Base-by-base conservation (phyloP, 2,888 invertebrate genomes). In the Limenitis camilla region DNA sequence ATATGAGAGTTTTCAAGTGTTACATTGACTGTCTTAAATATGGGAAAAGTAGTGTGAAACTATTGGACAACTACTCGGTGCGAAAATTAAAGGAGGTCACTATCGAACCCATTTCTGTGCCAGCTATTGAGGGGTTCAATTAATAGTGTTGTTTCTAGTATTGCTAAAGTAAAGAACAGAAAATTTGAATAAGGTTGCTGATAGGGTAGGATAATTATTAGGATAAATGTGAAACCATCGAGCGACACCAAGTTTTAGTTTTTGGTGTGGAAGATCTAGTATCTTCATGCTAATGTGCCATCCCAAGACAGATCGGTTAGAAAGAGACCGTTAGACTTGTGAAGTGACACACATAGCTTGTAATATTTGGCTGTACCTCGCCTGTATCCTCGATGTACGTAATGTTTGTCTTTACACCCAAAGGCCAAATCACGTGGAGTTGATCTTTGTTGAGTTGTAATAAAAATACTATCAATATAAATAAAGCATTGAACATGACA, bases 401-500 rank as follows among this genome's bases (percentile, higher is more conserved):
- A 88, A 96, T 95, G 90, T 97, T 97, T 85, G 95, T 96, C 90
- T 94, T 94, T 88, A 96, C 94, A 82, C 96, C 96, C 79, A 96
- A 92, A 79, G 97, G 98, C 98, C 98, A 98, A 89, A 96, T 92
- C 89, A 98, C 93, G 90, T 98, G 96, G 83, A 98, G 92, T 89
- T 96, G 95, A 90, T 97, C 96, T 93, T 98, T 98, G 91, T 98
- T 97, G 88, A 98, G 92, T 93, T 99, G 98, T 83, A 99, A 94
- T 88, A 99, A 94, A 90, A 99, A 96, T 78, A 99, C 97, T 89
- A 98, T 96, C 90, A 99, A 93, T 83, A 98, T 96, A 93, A 98
- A 99, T 80, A 99, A 93, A 86, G 98, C 96, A 92, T 99, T 99
- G 91, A 98, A 94, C 98, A 99, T 98, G 90, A 98, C 95, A 93